Conservation (phyloP, 2,113 vertebrate species). For the Sturnira hondurensis region DNA sequence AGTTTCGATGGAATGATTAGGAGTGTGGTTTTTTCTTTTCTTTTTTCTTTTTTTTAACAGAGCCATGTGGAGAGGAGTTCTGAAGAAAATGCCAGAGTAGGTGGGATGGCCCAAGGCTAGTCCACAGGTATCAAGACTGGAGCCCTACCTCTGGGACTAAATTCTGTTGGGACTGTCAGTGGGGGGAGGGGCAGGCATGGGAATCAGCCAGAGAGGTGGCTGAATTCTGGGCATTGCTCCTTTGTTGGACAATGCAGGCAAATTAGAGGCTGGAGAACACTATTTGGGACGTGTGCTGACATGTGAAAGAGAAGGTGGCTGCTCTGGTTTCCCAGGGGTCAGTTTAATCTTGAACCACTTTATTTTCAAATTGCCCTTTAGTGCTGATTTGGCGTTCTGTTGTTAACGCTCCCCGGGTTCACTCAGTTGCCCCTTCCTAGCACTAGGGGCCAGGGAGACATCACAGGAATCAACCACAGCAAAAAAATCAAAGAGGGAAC, state of each 20-base stretch:
- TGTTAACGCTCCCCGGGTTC: neutral
- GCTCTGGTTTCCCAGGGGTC: neutral
- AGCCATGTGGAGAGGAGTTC: neutral
- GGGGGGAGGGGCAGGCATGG: neutral
- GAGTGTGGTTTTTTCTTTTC: neutral
- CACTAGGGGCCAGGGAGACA: neutral
- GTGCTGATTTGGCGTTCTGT: neutral
- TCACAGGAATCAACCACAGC: neutral
- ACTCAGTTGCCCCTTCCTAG: neutral
- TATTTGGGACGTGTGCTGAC: neutral
- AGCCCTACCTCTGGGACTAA: neutral
- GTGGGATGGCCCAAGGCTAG: neutral
- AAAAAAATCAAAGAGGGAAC: neutral
- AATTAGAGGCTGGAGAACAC: conserved; percentile 23
- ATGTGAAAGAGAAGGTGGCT: neutral
- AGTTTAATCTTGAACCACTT: neutral
- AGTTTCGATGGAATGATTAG: neutral
- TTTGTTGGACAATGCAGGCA: neutral
- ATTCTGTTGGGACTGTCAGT: neutral
- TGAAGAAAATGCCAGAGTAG: neutral
- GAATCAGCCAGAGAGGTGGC: neutral
- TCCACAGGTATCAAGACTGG: neutral
- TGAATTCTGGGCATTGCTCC: neutral
- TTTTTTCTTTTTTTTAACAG: too few species aligned
- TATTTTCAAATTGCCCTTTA: neutral